Evolutionary conservation across 37 sponge, comb jelly and placozoan genomes (phyloP).

Genomic region (Cladorhizidae sp.): DNA sequence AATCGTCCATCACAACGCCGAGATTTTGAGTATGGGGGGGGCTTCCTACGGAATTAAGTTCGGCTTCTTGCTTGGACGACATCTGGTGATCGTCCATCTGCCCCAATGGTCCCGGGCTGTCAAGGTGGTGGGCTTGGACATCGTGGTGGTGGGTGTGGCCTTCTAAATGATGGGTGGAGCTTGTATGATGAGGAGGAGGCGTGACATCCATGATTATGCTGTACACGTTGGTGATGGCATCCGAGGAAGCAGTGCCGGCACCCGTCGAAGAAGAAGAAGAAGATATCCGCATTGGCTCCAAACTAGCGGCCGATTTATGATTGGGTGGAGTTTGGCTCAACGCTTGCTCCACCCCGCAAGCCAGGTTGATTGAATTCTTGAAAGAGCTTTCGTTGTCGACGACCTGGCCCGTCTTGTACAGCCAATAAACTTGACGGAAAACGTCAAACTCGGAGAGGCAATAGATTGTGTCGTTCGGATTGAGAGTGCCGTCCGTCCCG

Average conservation of each 20-base stretch:
- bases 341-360: neutral
- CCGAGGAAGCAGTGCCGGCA: conserved; percentile 9
- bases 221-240: conserved; percentile 48
- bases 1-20: neutral
- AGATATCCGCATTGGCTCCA: neutral
- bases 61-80: neutral
- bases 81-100: conserved; percentile 20
- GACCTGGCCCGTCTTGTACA: conserved; percentile 65
- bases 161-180: neutral
- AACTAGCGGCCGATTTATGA: neutral
- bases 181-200: neutral
- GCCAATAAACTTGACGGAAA: conserved; percentile 70
- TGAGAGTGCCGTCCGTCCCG: conserved; percentile 33
- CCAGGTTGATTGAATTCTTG: neutral
- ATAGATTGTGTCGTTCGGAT: conserved; percentile 24
- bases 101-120: conserved; percentile 4
- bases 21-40: neutral
- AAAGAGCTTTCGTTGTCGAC: conserved; percentile 45
- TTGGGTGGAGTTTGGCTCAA: neutral
- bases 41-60: neutral
- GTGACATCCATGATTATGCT: conserved; percentile 49
- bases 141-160: neutral
- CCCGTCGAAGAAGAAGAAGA: neutral
- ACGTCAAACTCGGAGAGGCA: conserved; percentile 60
- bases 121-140: neutral